Evolutionary conservation across 2,113 vertebrate species (phyloP), one percentile per base, ranked within the genome.

Genomic region (Gadus chalcogrammus): DNA sequence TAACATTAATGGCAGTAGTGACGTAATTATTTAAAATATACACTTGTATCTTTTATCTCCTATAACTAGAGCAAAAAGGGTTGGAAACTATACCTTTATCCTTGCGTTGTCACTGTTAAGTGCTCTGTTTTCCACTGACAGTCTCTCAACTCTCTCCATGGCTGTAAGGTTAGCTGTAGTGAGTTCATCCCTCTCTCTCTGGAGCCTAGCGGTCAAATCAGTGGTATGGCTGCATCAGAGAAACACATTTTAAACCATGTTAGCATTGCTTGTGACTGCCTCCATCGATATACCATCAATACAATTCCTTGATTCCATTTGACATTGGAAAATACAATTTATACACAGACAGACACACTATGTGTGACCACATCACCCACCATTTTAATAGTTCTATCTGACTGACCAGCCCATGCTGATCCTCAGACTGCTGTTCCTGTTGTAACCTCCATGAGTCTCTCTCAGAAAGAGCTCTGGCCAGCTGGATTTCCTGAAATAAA

Each of bases 401-500:
- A 88, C 87, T 84, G 65, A 91, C 82, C 69, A 95, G 88, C 2
- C 52, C 73, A 8, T 75, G 76, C 74, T 91, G 95, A 84, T 90
- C 94, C 71, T 95, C 88, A 18, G 74, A 56, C 13, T 84, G 79
- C 74, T 83, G 85, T 84, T 93, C 87, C 15, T 93, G 89, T 76
- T 89, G 84, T 0, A 17, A 87, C 84, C 87, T 94, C 91, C 93
- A 94, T 74, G 74, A 75, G 64, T 91, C 87, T 4, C 84, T 89
- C 74, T 90, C 90, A 73, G 84, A 88, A 69, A 82, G 67, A 53
- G 89, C 88, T 69, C 90, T 88, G 74, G 80, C 80, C 72, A 96
- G 84, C 81, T 88, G 82, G 75, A 82, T 82, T 75, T 97, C 94
- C 95, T 97, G 59, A 42, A 12, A 16, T n/a, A n/a, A n/a, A n/a